These are phyloP conservation scores for Synergus umbraculus DNA, from an alignment of 2,888 invertebrate species.

Conservation along the genomic window DNA sequence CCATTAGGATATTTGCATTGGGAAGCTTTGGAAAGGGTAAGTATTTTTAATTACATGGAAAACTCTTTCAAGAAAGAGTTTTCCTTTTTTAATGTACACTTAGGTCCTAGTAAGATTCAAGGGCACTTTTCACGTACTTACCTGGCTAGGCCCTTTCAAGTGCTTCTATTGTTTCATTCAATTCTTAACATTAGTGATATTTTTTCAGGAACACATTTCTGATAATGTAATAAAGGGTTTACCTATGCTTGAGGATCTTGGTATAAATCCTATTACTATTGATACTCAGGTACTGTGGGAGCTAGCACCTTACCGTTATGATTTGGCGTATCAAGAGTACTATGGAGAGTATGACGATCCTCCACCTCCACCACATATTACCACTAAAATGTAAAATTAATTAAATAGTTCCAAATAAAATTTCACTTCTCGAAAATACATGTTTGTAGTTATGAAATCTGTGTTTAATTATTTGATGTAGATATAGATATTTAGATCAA, in stretches of 20 bases:
- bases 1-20: slow-evolving; percentile 86
- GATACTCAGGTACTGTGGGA: slow-evolving; percentile 92
- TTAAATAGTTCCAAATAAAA: not conserved
- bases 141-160: no score
- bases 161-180: not conserved
- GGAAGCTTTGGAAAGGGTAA: slow-evolving; percentile 89
- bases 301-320: slow-evolving; percentile 84
- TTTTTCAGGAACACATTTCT: slow-evolving; percentile 85
- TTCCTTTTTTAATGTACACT: no score
- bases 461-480: not conserved
- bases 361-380: slow-evolving; percentile 77
- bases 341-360: slow-evolving; percentile 87
- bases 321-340: slow-evolving; percentile 86
- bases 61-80: no score
- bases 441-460: not conserved
- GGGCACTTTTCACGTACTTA: no score
- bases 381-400: not conserved
- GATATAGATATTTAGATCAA: no score
- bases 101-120: no score
- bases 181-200: slow-evolving; percentile 8
- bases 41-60: slow-evolving; percentile 14
- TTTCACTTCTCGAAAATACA: not conserved
- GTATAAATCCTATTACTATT: slow-evolving; percentile 86
- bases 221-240: slow-evolving; percentile 83
- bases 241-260: slow-evolving; percentile 93